These are phyloP conservation scores for Drosophila quinaria DNA, from an alignment of 2,888 invertebrate species.

Conservation along the genomic window DNA sequence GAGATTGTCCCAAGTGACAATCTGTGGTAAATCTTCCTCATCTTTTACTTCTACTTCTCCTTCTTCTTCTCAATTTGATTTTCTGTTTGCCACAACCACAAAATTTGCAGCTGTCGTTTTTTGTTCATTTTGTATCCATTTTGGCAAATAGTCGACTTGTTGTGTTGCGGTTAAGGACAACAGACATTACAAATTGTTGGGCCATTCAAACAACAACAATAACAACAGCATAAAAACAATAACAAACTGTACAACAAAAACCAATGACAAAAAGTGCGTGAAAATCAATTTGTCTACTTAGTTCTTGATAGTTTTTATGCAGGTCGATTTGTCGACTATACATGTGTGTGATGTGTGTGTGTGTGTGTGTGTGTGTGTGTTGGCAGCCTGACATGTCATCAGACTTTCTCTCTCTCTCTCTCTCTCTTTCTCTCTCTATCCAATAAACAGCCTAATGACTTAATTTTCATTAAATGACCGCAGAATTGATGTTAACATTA, in stretches of 20 bases:
- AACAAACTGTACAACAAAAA: slow-evolving; percentile 40
- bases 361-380: slow-evolving; percentile 16
- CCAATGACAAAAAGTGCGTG: slow-evolving; percentile 59
- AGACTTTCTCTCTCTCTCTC: not conserved
- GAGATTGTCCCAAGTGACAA: slow-evolving; percentile 7
- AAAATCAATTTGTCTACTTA: slow-evolving; percentile 63
- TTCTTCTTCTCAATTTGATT: not conserved
- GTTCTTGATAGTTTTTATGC: slow-evolving; percentile 52
- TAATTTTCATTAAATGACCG: slow-evolving; percentile 68
- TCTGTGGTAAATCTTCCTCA: slow-evolving; percentile 7
- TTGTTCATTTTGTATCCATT: slow-evolving; percentile 33
- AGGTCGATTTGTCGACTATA: slow-evolving; percentile 21
- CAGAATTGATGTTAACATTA: slow-evolving; percentile 62
- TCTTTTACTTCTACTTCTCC: not conserved
- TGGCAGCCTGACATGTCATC: slow-evolving; percentile 37
- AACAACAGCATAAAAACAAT: slow-evolving; percentile 15
- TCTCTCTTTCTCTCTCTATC: slow-evolving; percentile 2
- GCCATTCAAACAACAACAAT: slow-evolving; percentile 45
- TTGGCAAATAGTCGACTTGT: slow-evolving; percentile 48
- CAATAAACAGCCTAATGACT: slow-evolving; percentile 60
- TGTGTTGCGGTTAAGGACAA: slow-evolving; percentile 43
- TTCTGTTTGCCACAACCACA: slow-evolving; percentile 8
- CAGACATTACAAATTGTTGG: slow-evolving; percentile 52
- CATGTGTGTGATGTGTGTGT: slow-evolving; percentile 2
- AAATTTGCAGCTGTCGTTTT: slow-evolving; percentile 29